Base-by-base conservation (phyloP, 1,140 invertebrate genomes). In the Pachyrhynchus sulphureomaculatus region DNA sequence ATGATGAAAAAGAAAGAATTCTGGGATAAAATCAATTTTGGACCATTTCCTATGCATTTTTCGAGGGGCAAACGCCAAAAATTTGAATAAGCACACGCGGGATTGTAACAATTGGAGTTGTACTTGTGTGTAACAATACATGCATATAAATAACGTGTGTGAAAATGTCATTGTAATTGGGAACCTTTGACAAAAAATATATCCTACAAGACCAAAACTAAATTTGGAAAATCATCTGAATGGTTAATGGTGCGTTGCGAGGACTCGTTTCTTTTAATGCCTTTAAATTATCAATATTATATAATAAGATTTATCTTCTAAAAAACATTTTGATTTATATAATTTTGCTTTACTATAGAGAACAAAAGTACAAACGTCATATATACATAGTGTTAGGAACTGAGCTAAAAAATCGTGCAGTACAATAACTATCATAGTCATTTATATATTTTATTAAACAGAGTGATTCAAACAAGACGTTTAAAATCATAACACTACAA, bases 121-220 rank as follows among this genome's bases (percentile, higher is more conserved):
- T 67, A 69, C 65, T 69, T 64, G 63, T 69, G 53, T 55, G 53
- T 71, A 61, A 71, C 67, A 72, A 70, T 69, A 68, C 67, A 53
- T 68, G 64, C 68, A 69, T 66, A 62, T 62, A 68, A 69, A 66
- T 68, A 65, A 70, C 62, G 66, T 69, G 64, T 59, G 55, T 63
- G 65, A 61, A 64, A 59, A 67, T 63, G 63, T 65, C 62, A 63
- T 61, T 61, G 61, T 68, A 61, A 53, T 68, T 54, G 66, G 65
- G 65, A 68, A 66, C 64, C 62, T 68, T 66, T 68, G 57, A 34
- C 56, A 67, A 67, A 67, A 70, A 62, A 51, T 26, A 47, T 41
- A 41, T 53, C 51, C 32, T 37, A 26, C 51, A 41, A 41, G 34
- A 41, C 34, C 41, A 47, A 55, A 29, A 36, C 36, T 41, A 33